These are phyloP conservation scores for Nemurella pictetii DNA, from an alignment of 2,888 invertebrate species.

Conservation along the genomic window DNA sequence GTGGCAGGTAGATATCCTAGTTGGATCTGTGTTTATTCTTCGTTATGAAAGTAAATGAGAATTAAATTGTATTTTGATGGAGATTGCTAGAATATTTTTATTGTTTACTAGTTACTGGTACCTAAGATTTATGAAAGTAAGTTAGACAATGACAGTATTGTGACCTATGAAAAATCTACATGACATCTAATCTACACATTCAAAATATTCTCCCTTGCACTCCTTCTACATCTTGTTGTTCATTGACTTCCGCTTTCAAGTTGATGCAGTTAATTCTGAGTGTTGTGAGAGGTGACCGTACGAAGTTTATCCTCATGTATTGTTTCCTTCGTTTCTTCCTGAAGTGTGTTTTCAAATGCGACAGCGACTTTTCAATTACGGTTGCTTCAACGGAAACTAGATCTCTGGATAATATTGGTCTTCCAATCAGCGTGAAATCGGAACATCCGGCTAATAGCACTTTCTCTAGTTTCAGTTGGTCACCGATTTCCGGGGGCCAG, in stretches of 20 bases:
- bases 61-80: not conserved
- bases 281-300: slow-evolving; percentile 70
- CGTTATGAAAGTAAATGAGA: not conserved
- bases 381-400: slow-evolving; percentile 77
- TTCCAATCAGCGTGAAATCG: slow-evolving; percentile 81
- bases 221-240: slow-evolving; percentile 54
- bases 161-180: too few relatives aligned
- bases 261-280: slow-evolving; percentile 75
- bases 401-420: slow-evolving; percentile 74
- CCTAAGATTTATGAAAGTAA: not conserved
- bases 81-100: not conserved
- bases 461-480: slow-evolving; percentile 79
- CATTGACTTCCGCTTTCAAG: slow-evolving; percentile 60
- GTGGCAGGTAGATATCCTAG: too few relatives aligned
- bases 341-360: slow-evolving; percentile 77
- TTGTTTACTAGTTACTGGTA: not conserved
- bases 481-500: slow-evolving; percentile 82
- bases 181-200: slow-evolving; percentile 36
- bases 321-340: slow-evolving; percentile 77
- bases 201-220: slow-evolving; percentile 48
- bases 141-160: not conserved
- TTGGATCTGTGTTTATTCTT: too few relatives aligned
- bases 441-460: slow-evolving; percentile 73
- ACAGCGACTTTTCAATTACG: slow-evolving; percentile 79
- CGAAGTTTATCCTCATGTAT: slow-evolving; percentile 72